Conservation (phyloP, 2,113 vertebrate genomes). For the Hucho hucho region DNA sequence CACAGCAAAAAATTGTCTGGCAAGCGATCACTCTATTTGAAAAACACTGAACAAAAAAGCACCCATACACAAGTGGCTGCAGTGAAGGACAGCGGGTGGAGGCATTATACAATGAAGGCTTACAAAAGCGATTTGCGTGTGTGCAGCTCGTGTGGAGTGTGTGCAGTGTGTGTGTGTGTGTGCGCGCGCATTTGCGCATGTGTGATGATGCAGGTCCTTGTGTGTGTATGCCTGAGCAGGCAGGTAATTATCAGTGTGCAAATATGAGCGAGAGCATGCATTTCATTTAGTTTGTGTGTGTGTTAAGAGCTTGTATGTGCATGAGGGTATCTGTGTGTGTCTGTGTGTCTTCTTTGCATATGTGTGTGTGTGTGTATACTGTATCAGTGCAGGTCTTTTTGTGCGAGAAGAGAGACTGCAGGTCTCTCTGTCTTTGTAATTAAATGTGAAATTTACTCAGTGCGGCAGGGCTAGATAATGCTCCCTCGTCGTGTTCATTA, state of each 20-base stretch:
- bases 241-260: neutral
- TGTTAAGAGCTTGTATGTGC: conserved; percentile 3
- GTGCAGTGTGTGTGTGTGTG: neutral
- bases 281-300: neutral
- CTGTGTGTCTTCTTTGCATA: no score
- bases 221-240: neutral
- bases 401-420: neutral
- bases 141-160: neutral
- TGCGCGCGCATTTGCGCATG: neutral
- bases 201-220: neutral
- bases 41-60: neutral
- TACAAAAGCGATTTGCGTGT: neutral
- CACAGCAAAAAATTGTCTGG: conserved; percentile 22
- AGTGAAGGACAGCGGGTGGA: conserved; percentile 8
- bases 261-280: conserved; percentile 3
- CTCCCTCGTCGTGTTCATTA: neutral
- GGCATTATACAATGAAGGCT: neutral
- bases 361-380: no score
- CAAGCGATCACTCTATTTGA: conserved; percentile 1
- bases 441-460: conserved; percentile 18
- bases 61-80: no score
- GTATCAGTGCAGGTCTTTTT: neutral
- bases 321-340: neutral
- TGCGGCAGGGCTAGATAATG: conserved; percentile 2
- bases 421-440: conserved; percentile 12